Conservation (phyloP, 2,113 vertebrate genomes). For the Sciurus niger region DNA sequence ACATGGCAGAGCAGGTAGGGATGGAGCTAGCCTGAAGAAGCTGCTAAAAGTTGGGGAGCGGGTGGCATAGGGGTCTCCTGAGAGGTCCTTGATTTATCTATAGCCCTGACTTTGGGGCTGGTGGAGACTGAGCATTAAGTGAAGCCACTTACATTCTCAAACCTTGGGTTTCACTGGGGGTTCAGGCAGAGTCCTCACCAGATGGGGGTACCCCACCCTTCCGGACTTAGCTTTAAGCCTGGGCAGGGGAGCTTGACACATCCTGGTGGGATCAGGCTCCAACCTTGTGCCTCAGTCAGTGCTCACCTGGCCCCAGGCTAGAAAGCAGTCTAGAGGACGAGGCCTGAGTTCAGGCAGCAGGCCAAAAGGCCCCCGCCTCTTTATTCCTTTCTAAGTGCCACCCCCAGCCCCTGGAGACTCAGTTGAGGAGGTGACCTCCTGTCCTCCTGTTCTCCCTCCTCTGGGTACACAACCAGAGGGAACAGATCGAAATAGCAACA, state of each 20-base stretch:
- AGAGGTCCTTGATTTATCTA: constrained; percentile 23
- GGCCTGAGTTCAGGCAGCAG: background rate
- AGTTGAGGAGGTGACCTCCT: constrained; percentile 64
- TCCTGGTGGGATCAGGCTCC: background rate
- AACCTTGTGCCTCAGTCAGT: background rate
- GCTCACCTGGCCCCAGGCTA: background rate
- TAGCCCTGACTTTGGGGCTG: background rate
- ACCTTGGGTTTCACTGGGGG: background rate
- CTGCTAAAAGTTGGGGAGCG: constrained; percentile 10
- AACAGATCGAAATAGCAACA: constrained; percentile 71
- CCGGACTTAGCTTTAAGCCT: background rate
- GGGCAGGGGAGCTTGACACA: background rate
- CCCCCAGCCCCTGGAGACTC: background rate
- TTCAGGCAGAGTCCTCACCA: background rate
- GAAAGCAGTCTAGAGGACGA: background rate
- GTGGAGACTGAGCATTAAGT: background rate
- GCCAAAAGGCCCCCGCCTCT: background rate
- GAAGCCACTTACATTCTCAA: background rate
- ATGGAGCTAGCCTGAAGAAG: constrained; percentile 42
- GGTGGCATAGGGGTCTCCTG: background rate
- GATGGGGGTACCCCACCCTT: no score
- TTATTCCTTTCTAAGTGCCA: background rate
- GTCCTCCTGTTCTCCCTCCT: constrained; percentile 65
- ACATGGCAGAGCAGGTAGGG: constrained; percentile 70
- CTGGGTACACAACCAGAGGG: constrained; percentile 29